Base-by-base conservation (phyloP, 2,797 vertebrate genomes). In the Nyctalus aviator region DNA sequence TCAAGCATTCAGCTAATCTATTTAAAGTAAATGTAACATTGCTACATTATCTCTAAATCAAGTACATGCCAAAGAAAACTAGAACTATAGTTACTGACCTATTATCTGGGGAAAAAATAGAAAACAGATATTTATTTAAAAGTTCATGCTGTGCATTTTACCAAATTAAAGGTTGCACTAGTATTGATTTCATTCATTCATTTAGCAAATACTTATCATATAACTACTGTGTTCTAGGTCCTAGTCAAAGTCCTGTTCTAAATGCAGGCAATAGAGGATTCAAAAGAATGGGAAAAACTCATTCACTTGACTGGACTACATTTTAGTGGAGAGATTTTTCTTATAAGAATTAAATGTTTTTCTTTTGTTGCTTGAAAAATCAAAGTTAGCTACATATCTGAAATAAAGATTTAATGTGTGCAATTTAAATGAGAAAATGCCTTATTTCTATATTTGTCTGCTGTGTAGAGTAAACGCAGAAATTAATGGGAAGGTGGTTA, bases 341-440 rank as follows among this genome's bases (percentile, higher is more conserved):
- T 46, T 66, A 3, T n/a, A 84, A 85, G n/a, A 94, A 35, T 68
- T 68, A 68, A 68, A 76, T 23, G 4, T 10, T 77, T 68, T 66
- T 30, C 21, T 66, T 57, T 84, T 91, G 17, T 62, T 81, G 37
- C 11, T 94, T 66, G 4, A 94, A 90, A 94, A 94, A 85, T 68
- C 2, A 46, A 87, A 87, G 4, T 59, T 83, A 88, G 76, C 30
- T 68, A 84, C 9, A 44, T 41, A 57, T 23, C 48, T 88, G 12
- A 90, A 95, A 37, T 84, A 12, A 27, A 35, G 55, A 30, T 13
- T 88, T 44, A 48, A 8, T 86, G 75, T 72, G 72, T 93, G 9
- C 10, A 77, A 71, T 57, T 89, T 71, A 79, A 95, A 71, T 86
- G 4, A 91, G 13, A 86, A 92, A 92, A 81, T 8, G 25, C 12